These are phyloP conservation scores for Hydrophis major DNA, from an alignment of 2,797 vertebrate species.

Conservation along the genomic window DNA sequence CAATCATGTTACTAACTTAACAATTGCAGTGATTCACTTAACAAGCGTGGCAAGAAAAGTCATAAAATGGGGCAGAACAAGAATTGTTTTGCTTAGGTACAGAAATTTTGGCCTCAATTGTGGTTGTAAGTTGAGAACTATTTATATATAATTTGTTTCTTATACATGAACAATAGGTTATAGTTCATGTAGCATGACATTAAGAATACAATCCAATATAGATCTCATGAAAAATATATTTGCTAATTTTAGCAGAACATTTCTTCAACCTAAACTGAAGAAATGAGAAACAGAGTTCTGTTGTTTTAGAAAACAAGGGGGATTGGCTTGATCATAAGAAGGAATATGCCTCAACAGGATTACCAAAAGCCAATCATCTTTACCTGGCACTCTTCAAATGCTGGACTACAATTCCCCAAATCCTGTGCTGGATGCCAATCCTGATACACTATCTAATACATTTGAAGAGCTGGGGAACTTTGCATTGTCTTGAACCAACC, in stretches of 20 bases:
- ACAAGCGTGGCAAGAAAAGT: too few species aligned
- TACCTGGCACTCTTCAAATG: neutral
- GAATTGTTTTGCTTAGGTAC: too few species aligned
- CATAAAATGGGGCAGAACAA: too few species aligned
- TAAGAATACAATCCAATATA: neutral
- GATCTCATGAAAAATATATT: neutral
- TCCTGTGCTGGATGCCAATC: neutral
- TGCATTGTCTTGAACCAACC: neutral
- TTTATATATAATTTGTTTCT: neutral
- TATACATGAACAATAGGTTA: neutral
- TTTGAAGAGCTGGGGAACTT: neutral
- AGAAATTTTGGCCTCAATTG: too few species aligned
- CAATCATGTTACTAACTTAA: too few species aligned
- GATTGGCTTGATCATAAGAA: neutral
- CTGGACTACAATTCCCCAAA: neutral
- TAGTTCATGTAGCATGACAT: neutral
- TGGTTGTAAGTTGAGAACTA: too few species aligned
- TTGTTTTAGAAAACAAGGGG: neutral
- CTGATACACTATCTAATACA: neutral
- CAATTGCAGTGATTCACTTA: too few species aligned
- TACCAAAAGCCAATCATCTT: neutral
- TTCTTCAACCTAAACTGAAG: neutral
- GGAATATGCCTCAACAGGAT: neutral
- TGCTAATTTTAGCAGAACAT: neutral
- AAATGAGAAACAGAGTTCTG: neutral